Conservation (phyloP, 37 sponge, comb jelly and placozoan genomes). For the Chondrosia reniformis region DNA sequence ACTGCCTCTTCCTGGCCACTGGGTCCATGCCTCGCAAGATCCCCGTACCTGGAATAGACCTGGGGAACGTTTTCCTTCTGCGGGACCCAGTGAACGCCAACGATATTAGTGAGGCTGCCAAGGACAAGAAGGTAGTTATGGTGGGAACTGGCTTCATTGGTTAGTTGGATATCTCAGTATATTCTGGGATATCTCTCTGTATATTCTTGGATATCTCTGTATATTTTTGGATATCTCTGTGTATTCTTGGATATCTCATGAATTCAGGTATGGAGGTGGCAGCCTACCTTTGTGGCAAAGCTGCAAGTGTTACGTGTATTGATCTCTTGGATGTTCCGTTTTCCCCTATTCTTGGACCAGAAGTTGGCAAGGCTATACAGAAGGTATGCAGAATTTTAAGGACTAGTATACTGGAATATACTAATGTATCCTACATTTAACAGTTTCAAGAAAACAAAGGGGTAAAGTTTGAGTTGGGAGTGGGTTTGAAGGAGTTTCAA, state of each 20-base stretch:
- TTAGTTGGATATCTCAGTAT: not conserved
- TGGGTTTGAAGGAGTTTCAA: conserved; percentile 72
- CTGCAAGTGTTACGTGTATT: conserved; percentile 64
- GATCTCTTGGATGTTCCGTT: conserved; percentile 71
- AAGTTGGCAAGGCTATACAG: conserved; percentile 64
- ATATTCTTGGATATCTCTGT: not conserved
- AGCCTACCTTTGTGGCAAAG: conserved; percentile 68
- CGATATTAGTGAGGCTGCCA: conserved; percentile 33
- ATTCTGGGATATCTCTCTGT: not conserved
- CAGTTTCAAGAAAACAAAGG: conserved; percentile 73
- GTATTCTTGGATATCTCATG: not conserved
- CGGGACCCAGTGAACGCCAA: conserved; percentile 73
- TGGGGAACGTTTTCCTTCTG: conserved; percentile 63
- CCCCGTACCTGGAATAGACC: conserved; percentile 67
- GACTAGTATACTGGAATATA: not conserved
- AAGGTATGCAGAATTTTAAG: conserved; percentile 32
- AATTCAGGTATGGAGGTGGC: conserved; percentile 82
- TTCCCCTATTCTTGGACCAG: conserved; percentile 61
- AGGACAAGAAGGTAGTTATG: conserved; percentile 79
- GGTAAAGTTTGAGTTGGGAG: conserved; percentile 66
- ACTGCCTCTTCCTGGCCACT: conserved; percentile 78
- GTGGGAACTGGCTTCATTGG: conserved; percentile 94
- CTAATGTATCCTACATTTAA: not conserved
- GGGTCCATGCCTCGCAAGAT: conserved; percentile 67
- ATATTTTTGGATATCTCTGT: not conserved